Evolutionary conservation across 1,140 invertebrate species (phyloP).

Genomic region (Ruditapes philippinarum): DNA sequence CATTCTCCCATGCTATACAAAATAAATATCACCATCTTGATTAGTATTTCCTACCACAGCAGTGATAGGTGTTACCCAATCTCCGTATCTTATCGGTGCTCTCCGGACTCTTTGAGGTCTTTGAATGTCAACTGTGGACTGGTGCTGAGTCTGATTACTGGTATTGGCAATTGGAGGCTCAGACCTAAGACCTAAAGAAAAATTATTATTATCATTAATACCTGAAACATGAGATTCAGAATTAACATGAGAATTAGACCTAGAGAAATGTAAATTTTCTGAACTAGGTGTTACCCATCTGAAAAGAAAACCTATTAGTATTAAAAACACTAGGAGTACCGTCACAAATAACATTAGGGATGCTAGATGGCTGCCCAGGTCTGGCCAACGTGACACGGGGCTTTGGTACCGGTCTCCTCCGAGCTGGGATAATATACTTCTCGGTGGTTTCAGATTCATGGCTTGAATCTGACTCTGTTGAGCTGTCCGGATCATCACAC

Average conservation of each 20-base stretch:
- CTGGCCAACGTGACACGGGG: too few relatives aligned
- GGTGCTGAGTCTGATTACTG: neutral
- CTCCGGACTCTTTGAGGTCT: neutral
- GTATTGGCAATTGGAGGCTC: neutral
- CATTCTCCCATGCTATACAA: too few relatives aligned
- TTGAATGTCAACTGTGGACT: neutral
- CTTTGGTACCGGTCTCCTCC: too few relatives aligned
- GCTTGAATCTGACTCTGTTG: neutral
- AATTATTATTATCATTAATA: conserved; percentile 12
- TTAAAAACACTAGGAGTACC: too few relatives aligned
- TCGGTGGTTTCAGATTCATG: neutral
- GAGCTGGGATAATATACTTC: neutral
- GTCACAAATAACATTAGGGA: too few relatives aligned
- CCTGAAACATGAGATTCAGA: neutral
- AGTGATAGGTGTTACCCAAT: neutral
- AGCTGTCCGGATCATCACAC: neutral
- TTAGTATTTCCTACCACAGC: too few relatives aligned
- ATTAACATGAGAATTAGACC: neutral
- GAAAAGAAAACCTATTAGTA: too few relatives aligned
- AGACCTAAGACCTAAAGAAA: neutral
- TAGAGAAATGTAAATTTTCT: neutral
- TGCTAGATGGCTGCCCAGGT: too few relatives aligned
- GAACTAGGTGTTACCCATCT: neutral
- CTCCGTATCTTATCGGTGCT: conserved; percentile 3
- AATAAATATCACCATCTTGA: too few relatives aligned